Conservation (phyloP, 2,888 invertebrate genomes). For the Heliconius sara region DNA sequence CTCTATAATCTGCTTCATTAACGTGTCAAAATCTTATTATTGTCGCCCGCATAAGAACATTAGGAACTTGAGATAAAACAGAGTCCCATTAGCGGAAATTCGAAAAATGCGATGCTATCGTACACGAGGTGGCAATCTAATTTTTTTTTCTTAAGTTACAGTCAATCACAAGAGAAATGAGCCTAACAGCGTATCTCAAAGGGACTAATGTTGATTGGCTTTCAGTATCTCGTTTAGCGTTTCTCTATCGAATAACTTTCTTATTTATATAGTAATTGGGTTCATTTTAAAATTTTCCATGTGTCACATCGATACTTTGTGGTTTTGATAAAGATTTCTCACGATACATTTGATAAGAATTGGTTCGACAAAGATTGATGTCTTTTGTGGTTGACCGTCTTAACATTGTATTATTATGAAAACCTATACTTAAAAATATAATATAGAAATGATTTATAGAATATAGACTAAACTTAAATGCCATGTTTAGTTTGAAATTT, state of each 20-base stretch:
- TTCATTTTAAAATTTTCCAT: slow-evolving; percentile 45
- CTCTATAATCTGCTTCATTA: slow-evolving; percentile 70
- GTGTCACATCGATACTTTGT: slow-evolving; percentile 45
- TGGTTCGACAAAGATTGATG: slow-evolving; percentile 74
- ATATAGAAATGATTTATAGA: background rate
- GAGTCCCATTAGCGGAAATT: slow-evolving; percentile 77
- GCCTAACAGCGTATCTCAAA: slow-evolving; percentile 69
- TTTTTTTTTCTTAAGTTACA: slow-evolving; percentile 76
- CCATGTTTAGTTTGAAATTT: background rate
- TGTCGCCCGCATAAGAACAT: slow-evolving; percentile 81
- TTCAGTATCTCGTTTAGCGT: slow-evolving; percentile 52
- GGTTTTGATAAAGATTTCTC: slow-evolving; percentile 59
- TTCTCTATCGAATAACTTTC: slow-evolving; percentile 36
- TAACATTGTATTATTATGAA: background rate
- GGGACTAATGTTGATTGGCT: slow-evolving; percentile 80
- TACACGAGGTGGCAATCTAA: slow-evolving; percentile 79
- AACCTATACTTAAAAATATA: background rate
- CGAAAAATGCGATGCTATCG: slow-evolving; percentile 77
- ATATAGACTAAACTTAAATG: background rate
- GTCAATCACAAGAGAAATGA: slow-evolving; percentile 81
- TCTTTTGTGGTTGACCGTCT: slow-evolving; percentile 42
- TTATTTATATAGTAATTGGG: slow-evolving; percentile 49
- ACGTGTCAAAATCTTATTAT: slow-evolving; percentile 82
- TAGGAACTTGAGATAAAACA: slow-evolving; percentile 82
- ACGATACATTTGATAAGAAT: slow-evolving; percentile 58